Conservation (phyloP, 2,113 vertebrate species). For the Parus major region DNA sequence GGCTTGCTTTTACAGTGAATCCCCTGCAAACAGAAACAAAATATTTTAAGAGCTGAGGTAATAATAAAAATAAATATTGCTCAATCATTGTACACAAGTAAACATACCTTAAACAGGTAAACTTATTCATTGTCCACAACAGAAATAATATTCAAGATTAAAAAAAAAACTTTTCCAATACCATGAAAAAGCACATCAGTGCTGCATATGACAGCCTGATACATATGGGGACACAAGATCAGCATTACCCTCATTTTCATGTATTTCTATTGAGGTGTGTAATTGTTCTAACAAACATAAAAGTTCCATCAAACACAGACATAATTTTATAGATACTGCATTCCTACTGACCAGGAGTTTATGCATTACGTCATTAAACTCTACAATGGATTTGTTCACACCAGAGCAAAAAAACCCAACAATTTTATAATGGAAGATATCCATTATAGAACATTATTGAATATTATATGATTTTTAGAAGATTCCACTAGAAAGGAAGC, state of each 20-base stretch:
- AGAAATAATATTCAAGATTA: not conserved
- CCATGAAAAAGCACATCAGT: not conserved
- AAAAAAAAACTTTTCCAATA: not conserved
- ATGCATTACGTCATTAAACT: not conserved
- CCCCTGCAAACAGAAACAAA: slow-evolving; percentile 64
- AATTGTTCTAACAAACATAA: not conserved
- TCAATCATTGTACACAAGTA: not conserved
- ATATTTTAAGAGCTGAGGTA: not conserved
- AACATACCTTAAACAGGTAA: not conserved
- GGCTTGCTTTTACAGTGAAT: slow-evolving; percentile 67
- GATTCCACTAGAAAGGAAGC: not conserved
- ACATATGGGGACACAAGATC: rapidly evolving
- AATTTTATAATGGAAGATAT: not conserved
- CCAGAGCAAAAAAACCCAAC: not conserved
- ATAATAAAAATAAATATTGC: not conserved
- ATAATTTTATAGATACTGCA: not conserved
- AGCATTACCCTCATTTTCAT: not conserved
- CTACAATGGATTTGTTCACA: not conserved
- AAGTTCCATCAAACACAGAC: not conserved
- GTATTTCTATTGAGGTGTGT: not conserved
- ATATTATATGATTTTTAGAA: not conserved
- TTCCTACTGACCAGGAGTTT: not conserved
- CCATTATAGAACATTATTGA: not conserved
- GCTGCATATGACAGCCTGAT: not conserved
- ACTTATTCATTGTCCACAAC: not conserved